Conservation (phyloP, 2,888 invertebrate species). For the Drosophila kambysellisi region DNA sequence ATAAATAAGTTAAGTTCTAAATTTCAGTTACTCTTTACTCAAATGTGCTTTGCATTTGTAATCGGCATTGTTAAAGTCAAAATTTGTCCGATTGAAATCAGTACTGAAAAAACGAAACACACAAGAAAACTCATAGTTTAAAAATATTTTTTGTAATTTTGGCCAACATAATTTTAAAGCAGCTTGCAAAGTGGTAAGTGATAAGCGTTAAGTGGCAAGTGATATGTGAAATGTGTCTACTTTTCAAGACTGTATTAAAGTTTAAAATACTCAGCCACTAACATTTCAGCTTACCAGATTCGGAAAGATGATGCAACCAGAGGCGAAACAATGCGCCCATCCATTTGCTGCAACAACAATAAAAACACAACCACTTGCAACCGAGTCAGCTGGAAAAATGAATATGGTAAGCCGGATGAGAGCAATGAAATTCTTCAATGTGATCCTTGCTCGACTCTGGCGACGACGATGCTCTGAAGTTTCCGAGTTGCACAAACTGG, state of each 20-base stretch:
- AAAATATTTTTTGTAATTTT: background rate
- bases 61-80: background rate
- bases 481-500: slow-evolving; percentile 18
- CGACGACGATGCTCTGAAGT: slow-evolving; percentile 50
- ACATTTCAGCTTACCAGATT: background rate
- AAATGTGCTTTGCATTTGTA: background rate
- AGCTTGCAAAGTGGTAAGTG: background rate
- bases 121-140: background rate
- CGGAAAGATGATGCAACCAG: background rate
- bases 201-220: background rate
- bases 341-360: too few relatives aligned
- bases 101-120: background rate
- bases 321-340: background rate
- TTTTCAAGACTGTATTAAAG: background rate
- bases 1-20: background rate
- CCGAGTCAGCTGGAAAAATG: slow-evolving; percentile 13
- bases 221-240: background rate
- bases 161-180: background rate
- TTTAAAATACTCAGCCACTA: background rate
- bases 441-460: slow-evolving; percentile 38
- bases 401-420: slow-evolving; percentile 22
- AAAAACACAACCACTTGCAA: background rate
- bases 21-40: background rate
- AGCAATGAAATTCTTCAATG: slow-evolving; percentile 43
- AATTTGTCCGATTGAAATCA: background rate